These are phyloP conservation scores for Sepiola atlantica DNA, from an alignment of 2,888 invertebrate genomes.

Conservation along the genomic window DNA sequence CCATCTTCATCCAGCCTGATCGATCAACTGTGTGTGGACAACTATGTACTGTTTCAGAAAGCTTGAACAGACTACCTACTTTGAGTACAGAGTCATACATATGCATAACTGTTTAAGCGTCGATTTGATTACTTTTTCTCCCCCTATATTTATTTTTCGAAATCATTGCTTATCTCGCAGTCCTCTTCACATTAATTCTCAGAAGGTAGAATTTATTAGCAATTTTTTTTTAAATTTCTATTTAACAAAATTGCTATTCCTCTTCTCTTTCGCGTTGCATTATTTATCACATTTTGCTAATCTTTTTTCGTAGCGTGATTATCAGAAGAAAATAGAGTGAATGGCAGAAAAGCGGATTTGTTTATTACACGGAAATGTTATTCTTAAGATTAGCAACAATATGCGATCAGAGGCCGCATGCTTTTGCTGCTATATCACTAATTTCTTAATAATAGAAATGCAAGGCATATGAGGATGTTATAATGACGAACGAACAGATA, in stretches of 20 bases:
- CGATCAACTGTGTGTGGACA: not conserved
- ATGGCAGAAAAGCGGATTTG: too few species aligned
- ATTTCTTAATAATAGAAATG: too few species aligned
- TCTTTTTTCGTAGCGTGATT: not conserved
- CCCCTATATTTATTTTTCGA: not conserved
- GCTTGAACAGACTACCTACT: not conserved
- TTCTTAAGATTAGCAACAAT: too few species aligned
- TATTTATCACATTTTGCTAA: not conserved
- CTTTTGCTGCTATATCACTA: too few species aligned
- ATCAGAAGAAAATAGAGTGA: too few species aligned
- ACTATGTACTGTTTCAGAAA: not conserved
- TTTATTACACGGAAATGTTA: too few species aligned
- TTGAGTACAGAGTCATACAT: not conserved
- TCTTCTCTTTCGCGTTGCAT: not conserved
- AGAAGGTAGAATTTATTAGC: not conserved
- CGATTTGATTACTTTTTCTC: not conserved
- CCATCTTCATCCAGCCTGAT: not conserved
- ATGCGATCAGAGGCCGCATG: too few species aligned
- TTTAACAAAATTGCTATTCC: not conserved
- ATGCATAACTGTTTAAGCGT: not conserved
- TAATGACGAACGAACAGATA: too few species aligned
- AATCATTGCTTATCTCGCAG: not conserved
- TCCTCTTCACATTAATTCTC: not conserved
- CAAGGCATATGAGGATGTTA: too few species aligned
- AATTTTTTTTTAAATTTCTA: not conserved